These are phyloP conservation scores for Platycheirus albimanus DNA, from an alignment of 2,888 invertebrate genomes.

Conservation along the genomic window DNA sequence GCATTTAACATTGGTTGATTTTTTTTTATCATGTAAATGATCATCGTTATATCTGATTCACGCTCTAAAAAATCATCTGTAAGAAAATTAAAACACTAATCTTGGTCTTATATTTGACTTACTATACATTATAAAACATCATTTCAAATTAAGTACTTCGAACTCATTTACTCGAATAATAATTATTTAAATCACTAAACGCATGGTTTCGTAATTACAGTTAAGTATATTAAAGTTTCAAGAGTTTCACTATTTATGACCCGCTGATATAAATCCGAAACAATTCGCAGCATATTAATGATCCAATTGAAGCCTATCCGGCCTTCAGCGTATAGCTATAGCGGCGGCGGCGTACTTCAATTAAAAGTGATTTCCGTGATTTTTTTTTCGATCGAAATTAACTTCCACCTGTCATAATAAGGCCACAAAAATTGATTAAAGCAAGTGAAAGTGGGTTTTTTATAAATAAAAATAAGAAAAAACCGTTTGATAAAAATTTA, in stretches of 20 bases:
- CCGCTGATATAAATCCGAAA: slow-evolving; percentile 65
- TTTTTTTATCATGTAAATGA: too few relatives aligned
- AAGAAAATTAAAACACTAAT: too few relatives aligned
- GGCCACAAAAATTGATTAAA: slow-evolving; percentile 40
- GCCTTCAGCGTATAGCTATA: too few relatives aligned
- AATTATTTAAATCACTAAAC: slow-evolving; percentile 2
- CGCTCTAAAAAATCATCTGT: too few relatives aligned
- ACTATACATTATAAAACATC: too few relatives aligned
- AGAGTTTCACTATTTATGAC: slow-evolving; percentile 66
- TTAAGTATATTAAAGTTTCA: slow-evolving; percentile 54
- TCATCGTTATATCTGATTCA: too few relatives aligned
- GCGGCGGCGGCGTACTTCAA: slow-evolving; percentile 62
- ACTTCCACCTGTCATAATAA: slow-evolving; percentile 60
- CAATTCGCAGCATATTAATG: slow-evolving; percentile 65
- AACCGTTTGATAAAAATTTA: not conserved
- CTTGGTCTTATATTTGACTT: too few relatives aligned
- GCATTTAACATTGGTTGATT: too few relatives aligned
- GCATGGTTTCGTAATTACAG: slow-evolving; percentile 15
- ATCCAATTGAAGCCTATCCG: slow-evolving; percentile 52
- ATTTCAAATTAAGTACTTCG: too few relatives aligned
- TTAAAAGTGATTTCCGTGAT: slow-evolving; percentile 47
- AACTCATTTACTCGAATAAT: not conserved
- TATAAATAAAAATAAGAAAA: slow-evolving; percentile 12
- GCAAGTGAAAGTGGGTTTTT: slow-evolving; percentile 57
- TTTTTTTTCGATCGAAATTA: slow-evolving; percentile 38